Conservation (phyloP, 2,113 vertebrate genomes). For the Laticauda laticaudata region DNA sequence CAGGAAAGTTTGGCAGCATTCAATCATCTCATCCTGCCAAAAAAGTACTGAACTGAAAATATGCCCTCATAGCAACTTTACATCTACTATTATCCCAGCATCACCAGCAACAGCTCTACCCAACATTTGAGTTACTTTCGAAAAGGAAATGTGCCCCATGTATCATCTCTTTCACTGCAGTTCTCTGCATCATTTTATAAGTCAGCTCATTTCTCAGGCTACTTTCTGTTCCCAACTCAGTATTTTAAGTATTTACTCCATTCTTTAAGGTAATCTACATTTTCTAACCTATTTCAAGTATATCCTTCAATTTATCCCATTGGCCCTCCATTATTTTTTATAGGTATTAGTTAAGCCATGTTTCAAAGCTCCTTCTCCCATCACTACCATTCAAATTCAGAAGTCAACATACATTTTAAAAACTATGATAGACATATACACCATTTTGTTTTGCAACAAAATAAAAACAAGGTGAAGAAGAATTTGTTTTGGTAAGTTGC, state of each 20-base stretch:
- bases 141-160: neutral
- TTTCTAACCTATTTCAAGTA: neutral
- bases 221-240: neutral
- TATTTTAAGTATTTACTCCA: neutral
- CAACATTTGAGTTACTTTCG: neutral
- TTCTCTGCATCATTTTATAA: neutral
- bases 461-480: neutral
- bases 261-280: neutral
- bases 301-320: neutral
- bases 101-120: neutral
- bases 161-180: neutral
- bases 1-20: slow-evolving; percentile 13
- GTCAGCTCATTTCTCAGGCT: neutral
- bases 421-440: neutral
- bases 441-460: neutral
- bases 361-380: neutral
- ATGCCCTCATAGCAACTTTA: neutral
- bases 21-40: slow-evolving; percentile 10
- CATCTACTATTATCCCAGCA: neutral
- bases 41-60: neutral
- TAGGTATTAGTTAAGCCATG: neutral
- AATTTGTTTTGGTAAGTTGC: neutral
- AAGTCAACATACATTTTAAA: neutral
- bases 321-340: neutral
- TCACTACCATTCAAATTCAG: neutral